These are phyloP conservation scores for Gerris lacustris DNA, from an alignment of 2,888 invertebrate species.

Conservation along the genomic window DNA sequence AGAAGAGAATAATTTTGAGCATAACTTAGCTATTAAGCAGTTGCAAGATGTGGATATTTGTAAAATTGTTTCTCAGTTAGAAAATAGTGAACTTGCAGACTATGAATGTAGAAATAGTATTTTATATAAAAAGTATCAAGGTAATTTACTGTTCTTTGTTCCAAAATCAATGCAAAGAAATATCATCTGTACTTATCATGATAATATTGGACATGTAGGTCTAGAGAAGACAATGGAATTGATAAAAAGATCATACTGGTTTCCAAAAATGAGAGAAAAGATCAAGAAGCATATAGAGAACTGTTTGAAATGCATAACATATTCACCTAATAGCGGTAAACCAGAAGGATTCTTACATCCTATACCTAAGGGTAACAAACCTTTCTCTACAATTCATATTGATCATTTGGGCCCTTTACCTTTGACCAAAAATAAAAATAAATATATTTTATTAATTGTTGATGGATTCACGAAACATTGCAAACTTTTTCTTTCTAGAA, in stretches of 20 bases:
- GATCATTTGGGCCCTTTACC: conserved; percentile 9
- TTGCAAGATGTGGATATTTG: conserved; percentile 2
- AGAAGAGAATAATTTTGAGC: conserved; percentile 11
- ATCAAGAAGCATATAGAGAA: conserved; percentile 8
- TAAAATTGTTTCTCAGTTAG: conserved; percentile 1
- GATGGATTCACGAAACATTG: conserved; percentile 7
- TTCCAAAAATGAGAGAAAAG: conserved; percentile 12
- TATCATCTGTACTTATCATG: conserved; percentile 11
- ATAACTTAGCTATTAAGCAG: conserved; percentile 7
- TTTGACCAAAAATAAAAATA: neutral
- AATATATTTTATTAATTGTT: neutral
- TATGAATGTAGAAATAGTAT: conserved; percentile 11
- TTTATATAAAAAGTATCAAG: conserved; percentile 7
- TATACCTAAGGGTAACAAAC: conserved; percentile 12
- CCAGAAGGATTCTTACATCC: conserved; percentile 1
- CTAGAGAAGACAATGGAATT: conserved; percentile 9
- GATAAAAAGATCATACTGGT: conserved; percentile 10
- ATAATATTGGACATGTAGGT: conserved; percentile 11
- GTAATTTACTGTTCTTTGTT: conserved; percentile 8
- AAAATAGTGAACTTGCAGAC: neutral
- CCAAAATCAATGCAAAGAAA: neutral
- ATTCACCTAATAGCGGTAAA: conserved; percentile 1
- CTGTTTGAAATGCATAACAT: conserved; percentile 12
- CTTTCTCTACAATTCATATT: conserved; percentile 12
- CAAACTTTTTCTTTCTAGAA: neutral